Base-by-base conservation (phyloP, 2,888 invertebrate genomes). In the Clitarchus hookeri region DNA sequence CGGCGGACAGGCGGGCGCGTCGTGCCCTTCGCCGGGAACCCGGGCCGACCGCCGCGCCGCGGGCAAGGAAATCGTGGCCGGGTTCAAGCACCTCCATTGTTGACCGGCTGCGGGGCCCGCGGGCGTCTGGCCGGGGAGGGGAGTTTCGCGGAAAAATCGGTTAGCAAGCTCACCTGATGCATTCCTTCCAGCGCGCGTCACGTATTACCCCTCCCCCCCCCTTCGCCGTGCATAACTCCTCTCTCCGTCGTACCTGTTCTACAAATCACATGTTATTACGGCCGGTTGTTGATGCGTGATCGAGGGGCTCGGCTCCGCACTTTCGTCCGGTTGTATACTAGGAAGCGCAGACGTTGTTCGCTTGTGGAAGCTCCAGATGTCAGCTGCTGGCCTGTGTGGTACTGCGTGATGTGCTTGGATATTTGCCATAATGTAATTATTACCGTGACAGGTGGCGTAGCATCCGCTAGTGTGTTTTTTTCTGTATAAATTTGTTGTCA, bases 121-220 rank as follows among this genome's bases (percentile, higher is more conserved):
- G 65, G 36, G 65, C 23, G 65, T 65, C 23, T 65, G 19, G 65
- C n/a, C 16, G 65, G 65, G 23, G 65, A 9, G 65, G 65, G n/a
- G 65, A 65, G 65, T 65, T 65, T 65, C 65, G 65, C 65, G 11
- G 65, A 65, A 65, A 65, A 65, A 65, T 65, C 65, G 65, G 65
- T 65, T 65, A 65, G 65, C 65, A 48, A 36, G 48, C 48, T 48
- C 48, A 8, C 48, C 48, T 48, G 48, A 48, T 65, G 65, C 65
- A 65, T 65, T 65, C 65, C 65, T 23, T 65, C 23, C 65, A 65
- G 65, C 19, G 23, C 23, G 65, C 65, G 65, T 65, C 65, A 65
- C 65, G 65, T 65, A 65, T 6, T 65, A 23, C 65, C 8, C 65
- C 8, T 16, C 65, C 65, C 23, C 65, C 8, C 65, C 23, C 65